Percentiles rank a stretch among this genome's conserved stretches.
Conservation (phyloP, 2,888 invertebrate species). For the Sinohyriopsis cumingii region DNA sequence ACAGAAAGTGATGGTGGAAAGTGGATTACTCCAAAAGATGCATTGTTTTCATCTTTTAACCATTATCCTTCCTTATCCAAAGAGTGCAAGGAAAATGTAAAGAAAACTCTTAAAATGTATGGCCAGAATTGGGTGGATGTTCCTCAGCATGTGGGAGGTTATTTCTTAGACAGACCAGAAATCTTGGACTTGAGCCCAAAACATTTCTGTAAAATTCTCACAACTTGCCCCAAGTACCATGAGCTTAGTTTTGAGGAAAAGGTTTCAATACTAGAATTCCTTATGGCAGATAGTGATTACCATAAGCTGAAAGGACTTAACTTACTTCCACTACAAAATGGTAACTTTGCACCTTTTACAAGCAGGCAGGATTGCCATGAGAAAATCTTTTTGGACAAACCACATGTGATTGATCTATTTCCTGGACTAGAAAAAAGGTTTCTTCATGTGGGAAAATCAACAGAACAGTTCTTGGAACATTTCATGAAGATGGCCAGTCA, state of each 20-base stretch:
- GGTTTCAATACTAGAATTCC: conserved; percentile 7
- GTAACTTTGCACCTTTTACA: conserved; percentile 13
- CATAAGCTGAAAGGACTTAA: conserved; percentile 11
- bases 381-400: conserved; percentile 9
- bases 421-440: conserved; percentile 20
- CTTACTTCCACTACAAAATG: conserved; percentile 20
- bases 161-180: background rate
- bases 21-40: too few species aligned
- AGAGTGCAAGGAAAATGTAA: too few species aligned
- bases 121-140: background rate
- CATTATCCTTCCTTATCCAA: too few species aligned
- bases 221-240: too few species aligned
- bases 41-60: too few species aligned
- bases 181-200: too few species aligned
- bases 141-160: conserved; percentile 3
- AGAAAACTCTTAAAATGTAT: too few species aligned
- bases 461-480: background rate
- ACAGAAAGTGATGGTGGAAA: too few species aligned
- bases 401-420: conserved; percentile 18
- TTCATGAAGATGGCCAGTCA: conserved; percentile 2
- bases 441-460: background rate
- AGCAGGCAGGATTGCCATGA: background rate
- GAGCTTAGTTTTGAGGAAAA: too few species aligned
- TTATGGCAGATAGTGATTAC: conserved; percentile 3
- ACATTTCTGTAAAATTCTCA: too few species aligned